These are phyloP conservation scores for Heliocidaris erythrogramma DNA, from an alignment of 35 echinoderm and acorn worm species.

Conservation along the genomic window DNA sequence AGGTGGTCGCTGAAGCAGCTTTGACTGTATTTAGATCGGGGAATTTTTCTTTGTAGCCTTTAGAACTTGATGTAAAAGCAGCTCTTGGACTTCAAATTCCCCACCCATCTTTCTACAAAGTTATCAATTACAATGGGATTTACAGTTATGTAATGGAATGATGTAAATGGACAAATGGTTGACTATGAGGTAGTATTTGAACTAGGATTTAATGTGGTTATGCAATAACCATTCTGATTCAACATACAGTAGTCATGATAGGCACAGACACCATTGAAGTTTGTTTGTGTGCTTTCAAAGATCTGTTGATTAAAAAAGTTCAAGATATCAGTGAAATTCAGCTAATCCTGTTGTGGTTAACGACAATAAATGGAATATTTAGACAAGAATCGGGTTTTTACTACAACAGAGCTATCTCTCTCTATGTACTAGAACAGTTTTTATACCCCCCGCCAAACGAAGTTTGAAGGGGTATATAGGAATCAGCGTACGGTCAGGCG, in stretches of 20 bases:
- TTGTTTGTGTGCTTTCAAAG: neutral
- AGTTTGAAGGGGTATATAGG: too few relatives aligned
- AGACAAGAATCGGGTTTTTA: too few relatives aligned
- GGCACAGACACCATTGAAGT: neutral
- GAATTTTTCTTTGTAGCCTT: too few relatives aligned
- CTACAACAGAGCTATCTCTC: too few relatives aligned
- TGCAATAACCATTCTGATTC: neutral
- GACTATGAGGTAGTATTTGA: neutral
- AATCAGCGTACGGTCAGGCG: too few relatives aligned
- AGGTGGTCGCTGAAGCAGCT: too few relatives aligned
- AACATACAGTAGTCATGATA: neutral
- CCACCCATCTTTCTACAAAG: neutral
- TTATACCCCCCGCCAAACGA: too few relatives aligned
- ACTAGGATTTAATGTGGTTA: neutral
- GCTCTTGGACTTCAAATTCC: neutral
- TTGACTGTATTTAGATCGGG: too few relatives aligned
- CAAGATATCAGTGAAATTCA: neutral
- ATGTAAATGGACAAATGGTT: neutral
- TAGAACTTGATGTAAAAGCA: neutral
- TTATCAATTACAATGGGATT: neutral
- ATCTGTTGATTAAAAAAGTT: neutral
- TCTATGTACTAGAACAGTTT: too few relatives aligned
- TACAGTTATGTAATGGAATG: slow-evolving; percentile 9
- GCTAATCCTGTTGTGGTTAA: neutral
- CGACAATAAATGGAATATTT: neutral